These are phyloP conservation scores for Sesamia inferens DNA, from an alignment of 2,888 invertebrate genomes.

Conservation along the genomic window DNA sequence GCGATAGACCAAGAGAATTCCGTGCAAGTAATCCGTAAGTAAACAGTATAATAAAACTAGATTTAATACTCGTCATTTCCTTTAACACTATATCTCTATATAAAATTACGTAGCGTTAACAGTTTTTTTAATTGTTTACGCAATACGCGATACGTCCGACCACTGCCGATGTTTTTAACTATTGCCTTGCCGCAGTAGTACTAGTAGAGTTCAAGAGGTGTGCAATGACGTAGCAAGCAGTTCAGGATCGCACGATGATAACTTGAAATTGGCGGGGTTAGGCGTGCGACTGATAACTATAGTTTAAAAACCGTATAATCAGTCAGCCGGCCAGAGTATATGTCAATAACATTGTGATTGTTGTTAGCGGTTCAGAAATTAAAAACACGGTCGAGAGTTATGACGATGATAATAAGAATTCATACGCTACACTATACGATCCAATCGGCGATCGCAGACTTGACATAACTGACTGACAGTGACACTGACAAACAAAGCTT, in stretches of 20 bases:
- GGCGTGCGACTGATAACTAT: slow-evolving; percentile 68
- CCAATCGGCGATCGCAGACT: no score
- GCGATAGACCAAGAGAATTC: slow-evolving; percentile 82
- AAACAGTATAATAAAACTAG: slow-evolving; percentile 73
- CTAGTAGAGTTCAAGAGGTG: slow-evolving; percentile 44
- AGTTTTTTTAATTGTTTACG: slow-evolving; percentile 31
- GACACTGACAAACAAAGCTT: background rate
- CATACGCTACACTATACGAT: no score
- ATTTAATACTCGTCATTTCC: slow-evolving; percentile 76
- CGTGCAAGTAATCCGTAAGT: slow-evolving; percentile 77
- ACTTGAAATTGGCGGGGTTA: slow-evolving; percentile 64
- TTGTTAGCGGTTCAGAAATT: slow-evolving; percentile 35
- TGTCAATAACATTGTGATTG: slow-evolving; percentile 59
- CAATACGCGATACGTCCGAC: slow-evolving; percentile 49
- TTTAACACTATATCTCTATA: slow-evolving; percentile 31
- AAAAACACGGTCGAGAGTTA: slow-evolving; percentile 17
- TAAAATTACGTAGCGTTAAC: slow-evolving; percentile 32
- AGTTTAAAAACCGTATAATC: slow-evolving; percentile 52
- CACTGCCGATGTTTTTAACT: slow-evolving; percentile 34
- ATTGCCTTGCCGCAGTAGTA: slow-evolving; percentile 41
- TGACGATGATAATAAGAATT: slow-evolving; percentile 2
- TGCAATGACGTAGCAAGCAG: slow-evolving; percentile 66
- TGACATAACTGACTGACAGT: background rate
- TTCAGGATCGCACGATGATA: slow-evolving; percentile 68
- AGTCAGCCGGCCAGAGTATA: slow-evolving; percentile 65